Evolutionary conservation across 2,888 invertebrate genomes (phyloP), one percentile per base, ranked within the genome.

Genomic region (Rhorus exstirpatorius): DNA sequence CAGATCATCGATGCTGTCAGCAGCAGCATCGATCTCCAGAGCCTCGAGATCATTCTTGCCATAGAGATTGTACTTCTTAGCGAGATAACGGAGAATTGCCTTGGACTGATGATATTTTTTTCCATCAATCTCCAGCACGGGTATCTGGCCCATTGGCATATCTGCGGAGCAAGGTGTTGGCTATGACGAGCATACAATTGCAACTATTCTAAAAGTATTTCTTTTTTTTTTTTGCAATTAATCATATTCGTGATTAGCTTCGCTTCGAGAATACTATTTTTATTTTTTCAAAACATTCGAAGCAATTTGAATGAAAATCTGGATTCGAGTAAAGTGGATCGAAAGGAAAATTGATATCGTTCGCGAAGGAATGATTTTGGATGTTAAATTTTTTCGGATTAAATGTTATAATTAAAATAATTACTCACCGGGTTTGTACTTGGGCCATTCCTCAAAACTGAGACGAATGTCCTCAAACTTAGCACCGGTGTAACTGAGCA

Each of bases 1-100:
- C 83, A 94, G 91, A 82, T 94, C 94, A 31, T 94, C 94, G 53
- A 94, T 89, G 60, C 91, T 93, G 53, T 93, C 93, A 0, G 93
- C 93, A 0, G 91, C 84, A 17, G 93, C 92, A 71, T 95, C 95
- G 65, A 94, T 90, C 1, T 93, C 89, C 1, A 94, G 92, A 79
- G 94, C 93, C 49, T 94, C 93, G 90, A 94, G 92, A 1, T 94
- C 93, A 79, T 94, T 93, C 0, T 89, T 85, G 0, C 94, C 94
- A 49, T 94, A 91, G 0, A 95, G 92, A 26, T 93, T 92, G 31
- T 93, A 92, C 85, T 93, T 93, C 74, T 92, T 93, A 1, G 94
- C 94, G 0, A 95, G 86, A 85, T 94, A 94, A 67, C 95, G 94
- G 41, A 93, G 93, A 63, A 95, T 95, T 35, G 95, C 94, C 78